These are phyloP conservation scores for Oryzias curvinotus DNA, from an alignment of 2,113 vertebrate species.

Conservation along the genomic window DNA sequence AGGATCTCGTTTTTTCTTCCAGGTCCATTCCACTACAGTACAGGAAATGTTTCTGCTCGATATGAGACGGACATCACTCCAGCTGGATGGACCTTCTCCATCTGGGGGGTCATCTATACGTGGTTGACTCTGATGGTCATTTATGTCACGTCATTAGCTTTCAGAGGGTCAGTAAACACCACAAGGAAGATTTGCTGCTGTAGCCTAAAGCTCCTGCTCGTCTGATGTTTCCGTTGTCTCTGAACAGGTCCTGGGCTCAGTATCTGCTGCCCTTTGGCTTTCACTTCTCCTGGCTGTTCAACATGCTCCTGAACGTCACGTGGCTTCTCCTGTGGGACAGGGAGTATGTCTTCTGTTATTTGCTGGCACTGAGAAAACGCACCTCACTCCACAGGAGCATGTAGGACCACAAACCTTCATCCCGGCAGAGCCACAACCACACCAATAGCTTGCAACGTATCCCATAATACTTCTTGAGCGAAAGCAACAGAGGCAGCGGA, in stretches of 20 bases:
- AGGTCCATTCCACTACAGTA: slow-evolving; percentile 64
- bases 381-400: too few species aligned
- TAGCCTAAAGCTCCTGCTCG: background rate
- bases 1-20: background rate
- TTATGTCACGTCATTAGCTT: slow-evolving; percentile 66
- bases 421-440: too few species aligned
- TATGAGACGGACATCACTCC: slow-evolving; percentile 75
- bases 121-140: slow-evolving; percentile 74
- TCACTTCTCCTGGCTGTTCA: slow-evolving; percentile 72
- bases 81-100: slow-evolving; percentile 78
- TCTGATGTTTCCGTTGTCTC: slow-evolving; percentile 4
- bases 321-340: slow-evolving; percentile 80
- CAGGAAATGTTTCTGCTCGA: slow-evolving; percentile 65
- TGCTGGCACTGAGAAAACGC: background rate
- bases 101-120: slow-evolving; percentile 78
- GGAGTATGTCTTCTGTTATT: slow-evolving; percentile 62
- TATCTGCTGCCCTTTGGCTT: slow-evolving; percentile 71
- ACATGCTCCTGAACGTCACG: slow-evolving; percentile 72
- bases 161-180: slow-evolving; percentile 64
- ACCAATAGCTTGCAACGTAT: too few species aligned
- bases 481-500: too few species aligned
- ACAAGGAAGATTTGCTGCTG: background rate
- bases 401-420: too few species aligned
- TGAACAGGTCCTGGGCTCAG: slow-evolving; percentile 64
- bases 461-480: too few species aligned